phyloP scores from a whole-genome alignment of 2,888 invertebrate species.

The Anodontia alba region DNA sequence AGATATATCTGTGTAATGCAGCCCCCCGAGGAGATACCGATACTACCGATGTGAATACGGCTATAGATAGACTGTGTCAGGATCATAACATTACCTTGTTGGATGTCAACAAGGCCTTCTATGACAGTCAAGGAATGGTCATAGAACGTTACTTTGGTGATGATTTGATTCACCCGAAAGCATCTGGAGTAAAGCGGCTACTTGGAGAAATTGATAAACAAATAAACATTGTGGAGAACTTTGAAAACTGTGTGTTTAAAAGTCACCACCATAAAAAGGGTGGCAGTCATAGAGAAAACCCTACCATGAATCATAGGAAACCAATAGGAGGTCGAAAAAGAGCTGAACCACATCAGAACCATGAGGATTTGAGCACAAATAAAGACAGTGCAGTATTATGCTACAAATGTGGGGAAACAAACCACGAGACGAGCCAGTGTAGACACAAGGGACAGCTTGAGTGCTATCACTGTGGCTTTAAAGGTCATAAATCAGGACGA shows the following conservation, averaged over 20 bases:
- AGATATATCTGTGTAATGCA: conserved; percentile 13
- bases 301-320: not conserved
- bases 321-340: not conserved
- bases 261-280: not conserved
- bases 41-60: not conserved
- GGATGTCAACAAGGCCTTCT: not conserved
- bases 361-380: not conserved
- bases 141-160: not conserved
- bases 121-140: not conserved
- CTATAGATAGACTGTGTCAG: not conserved
- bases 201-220: not conserved
- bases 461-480: not conserved
- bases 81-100: not conserved
- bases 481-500: not conserved
- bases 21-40: conserved; percentile 3
- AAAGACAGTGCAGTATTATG: not conserved
- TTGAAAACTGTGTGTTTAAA: not conserved
- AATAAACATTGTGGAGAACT: not conserved
- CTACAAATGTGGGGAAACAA: conserved; percentile 5
- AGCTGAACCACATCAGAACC: not conserved
- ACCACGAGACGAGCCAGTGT: not conserved
- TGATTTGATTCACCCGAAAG: conserved; percentile 6
- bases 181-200: conserved; percentile 9
- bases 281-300: not conserved
- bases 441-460: not conserved